Evolutionary conservation across 2,888 invertebrate species (phyloP).

Genomic region (Nomada fucata): DNA sequence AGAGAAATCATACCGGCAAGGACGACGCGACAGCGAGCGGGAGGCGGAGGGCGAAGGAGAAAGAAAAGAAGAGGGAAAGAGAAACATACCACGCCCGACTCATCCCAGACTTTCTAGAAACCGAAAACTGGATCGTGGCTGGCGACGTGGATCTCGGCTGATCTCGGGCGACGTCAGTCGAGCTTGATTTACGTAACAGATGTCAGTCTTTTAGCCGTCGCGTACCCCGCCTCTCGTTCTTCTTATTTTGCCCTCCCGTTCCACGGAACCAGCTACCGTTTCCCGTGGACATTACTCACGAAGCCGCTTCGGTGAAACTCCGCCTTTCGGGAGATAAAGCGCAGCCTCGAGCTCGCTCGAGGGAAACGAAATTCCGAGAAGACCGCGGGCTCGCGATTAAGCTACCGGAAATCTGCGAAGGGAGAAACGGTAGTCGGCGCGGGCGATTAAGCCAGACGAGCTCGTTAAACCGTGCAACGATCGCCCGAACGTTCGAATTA

Average conservation of each 20-base stretch:
- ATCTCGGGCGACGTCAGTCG: slow-evolving; percentile 65
- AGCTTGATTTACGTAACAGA: slow-evolving; percentile 73
- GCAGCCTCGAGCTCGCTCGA: slow-evolving; percentile 19
- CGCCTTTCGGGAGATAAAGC: slow-evolving; percentile 58
- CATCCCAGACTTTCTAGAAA: slow-evolving; percentile 84
- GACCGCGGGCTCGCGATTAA: slow-evolving; percentile 16
- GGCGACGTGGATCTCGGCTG: slow-evolving; percentile 67
- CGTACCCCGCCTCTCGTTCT: slow-evolving; percentile 43
- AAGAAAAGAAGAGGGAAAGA: slow-evolving; percentile 54
- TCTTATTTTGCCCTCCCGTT: slow-evolving; percentile 54
- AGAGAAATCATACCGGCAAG: slow-evolving; percentile 83
- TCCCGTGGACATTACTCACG: slow-evolving; percentile 68
- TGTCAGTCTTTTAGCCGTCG: slow-evolving; percentile 62
- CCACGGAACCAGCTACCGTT: slow-evolving; percentile 61
- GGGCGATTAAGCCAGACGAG: neutral
- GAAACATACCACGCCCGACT: slow-evolving; percentile 82
- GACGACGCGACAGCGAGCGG: slow-evolving; percentile 75
- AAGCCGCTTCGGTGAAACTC: slow-evolving; percentile 64
- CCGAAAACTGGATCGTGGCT: slow-evolving; percentile 83
- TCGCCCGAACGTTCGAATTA: slow-evolving; percentile 12
- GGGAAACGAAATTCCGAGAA: slow-evolving; percentile 48
- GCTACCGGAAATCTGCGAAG: slow-evolving; percentile 29
- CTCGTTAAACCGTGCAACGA: slow-evolving; percentile 32
- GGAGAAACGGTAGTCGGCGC: neutral
- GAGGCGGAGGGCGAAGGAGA: slow-evolving; percentile 44